Percentiles rank a stretch among this genome's conserved stretches.
phyloP scores from a whole-genome alignment of 2,797 vertebrate species.

The Acanthurus lineatus region DNA sequence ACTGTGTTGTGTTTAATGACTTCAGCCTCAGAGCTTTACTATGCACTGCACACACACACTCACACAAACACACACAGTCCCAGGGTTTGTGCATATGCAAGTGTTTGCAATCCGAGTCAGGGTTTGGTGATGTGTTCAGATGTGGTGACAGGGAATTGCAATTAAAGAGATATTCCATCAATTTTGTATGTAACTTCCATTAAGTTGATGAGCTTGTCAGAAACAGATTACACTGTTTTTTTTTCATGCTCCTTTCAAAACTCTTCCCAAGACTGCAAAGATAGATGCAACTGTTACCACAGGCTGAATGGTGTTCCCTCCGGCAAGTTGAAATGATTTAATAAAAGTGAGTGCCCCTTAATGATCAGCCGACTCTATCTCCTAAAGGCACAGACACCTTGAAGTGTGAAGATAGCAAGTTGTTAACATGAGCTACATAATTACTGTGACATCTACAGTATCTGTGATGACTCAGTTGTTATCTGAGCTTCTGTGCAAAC shows the following conservation, averaged over 20 bases:
- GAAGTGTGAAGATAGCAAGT: slow-evolving; percentile 20
- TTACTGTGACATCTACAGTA: slow-evolving; percentile 23
- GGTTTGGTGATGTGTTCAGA: background rate
- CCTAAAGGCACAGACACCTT: background rate
- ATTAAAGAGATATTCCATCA: background rate
- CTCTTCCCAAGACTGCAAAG: background rate
- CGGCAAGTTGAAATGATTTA: background rate
- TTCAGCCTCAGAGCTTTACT: background rate
- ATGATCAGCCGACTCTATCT: background rate
- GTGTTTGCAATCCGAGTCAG: background rate
- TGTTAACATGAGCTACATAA: slow-evolving; percentile 21
- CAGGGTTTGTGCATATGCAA: too few relatives aligned
- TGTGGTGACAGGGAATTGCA: background rate
- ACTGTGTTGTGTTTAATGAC: background rate
- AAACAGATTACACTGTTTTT: background rate
- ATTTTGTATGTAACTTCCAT: background rate
- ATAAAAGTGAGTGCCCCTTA: background rate
- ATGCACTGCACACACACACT: background rate
- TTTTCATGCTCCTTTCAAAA: background rate
- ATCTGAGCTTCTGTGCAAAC: background rate
- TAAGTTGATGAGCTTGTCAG: background rate
- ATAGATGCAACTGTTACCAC: background rate
- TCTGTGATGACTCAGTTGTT: background rate
- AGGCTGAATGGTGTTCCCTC: background rate
- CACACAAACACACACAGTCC: background rate